Base-by-base conservation (phyloP, 1,140 invertebrate species). In the Samia ricini region DNA sequence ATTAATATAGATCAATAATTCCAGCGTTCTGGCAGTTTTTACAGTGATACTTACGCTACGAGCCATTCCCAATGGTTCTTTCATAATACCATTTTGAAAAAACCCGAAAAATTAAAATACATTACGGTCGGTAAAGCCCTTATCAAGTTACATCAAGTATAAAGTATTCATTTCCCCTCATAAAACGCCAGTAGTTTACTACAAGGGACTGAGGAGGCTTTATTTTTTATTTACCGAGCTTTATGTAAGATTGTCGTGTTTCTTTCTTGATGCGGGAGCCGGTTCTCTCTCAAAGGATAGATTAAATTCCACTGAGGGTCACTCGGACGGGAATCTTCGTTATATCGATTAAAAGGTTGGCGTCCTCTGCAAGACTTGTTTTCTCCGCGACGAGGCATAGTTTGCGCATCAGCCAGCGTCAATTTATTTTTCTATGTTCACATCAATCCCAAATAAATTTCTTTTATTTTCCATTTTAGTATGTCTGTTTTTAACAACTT, bases 261-360 rank as follows among this genome's bases (percentile, higher is more conserved):
- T 42, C 20, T 57, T 57, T 42, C 42, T 57, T 20, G 42, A 57
- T 57, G 29, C 33, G 15, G 33, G 18, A 56, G 26, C 29, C 56
- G 42, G 7, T 36, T 15, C 18, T 4, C 15, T 57, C 29, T 42
- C 56, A 57, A 57, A 57, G 56, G 29, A 18, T 19, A 57, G 56
- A 57, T 42, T 57, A 42, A 57, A 57, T 57, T 57, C 56, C 56
- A 20, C 8, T 15, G 19, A 20, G 29, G 26, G 29, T 42, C 56
- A 7, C 24, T 33, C 23, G 55, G 18, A 18, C 23, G 29, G 19
- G 29, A 42, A 57, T 57, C 26, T 57, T 42, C 15, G 33, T 42
- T 36, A 36, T 57, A 57, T 57, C 42, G 56, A 29, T 57, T 57
- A 57, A 57, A 57, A 57, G 4, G 10, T 10, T 29, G 26, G 7